A percentile compares a stretch with the other conserved stretches of the same genome.
Evolutionary conservation across 2,888 invertebrate species (phyloP).

Genomic region (Ernsta delagoae): DNA sequence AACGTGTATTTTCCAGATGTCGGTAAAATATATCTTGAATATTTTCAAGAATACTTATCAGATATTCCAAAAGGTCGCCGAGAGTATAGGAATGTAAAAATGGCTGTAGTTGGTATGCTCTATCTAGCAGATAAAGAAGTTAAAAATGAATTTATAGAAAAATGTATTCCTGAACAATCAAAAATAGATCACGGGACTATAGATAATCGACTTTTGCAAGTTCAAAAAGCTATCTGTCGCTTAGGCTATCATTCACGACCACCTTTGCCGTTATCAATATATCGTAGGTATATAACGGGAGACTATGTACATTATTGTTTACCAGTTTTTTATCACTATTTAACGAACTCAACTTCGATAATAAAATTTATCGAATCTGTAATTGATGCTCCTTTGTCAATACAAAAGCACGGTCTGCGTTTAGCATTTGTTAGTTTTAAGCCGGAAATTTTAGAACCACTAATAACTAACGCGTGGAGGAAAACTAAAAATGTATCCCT

Average conservation of each 20-base stretch:
- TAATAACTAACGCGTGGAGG: not conserved
- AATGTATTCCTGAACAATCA: constrained; percentile 51
- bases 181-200: constrained; percentile 54
- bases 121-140: constrained; percentile 5
- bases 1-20: not conserved
- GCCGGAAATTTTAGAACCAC: constrained; percentile 48
- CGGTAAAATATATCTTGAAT: not conserved
- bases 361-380: constrained; percentile 52
- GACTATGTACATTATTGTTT: constrained; percentile 59
- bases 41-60: not conserved
- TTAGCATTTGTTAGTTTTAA: constrained; percentile 59
- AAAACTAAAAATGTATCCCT: not conserved
- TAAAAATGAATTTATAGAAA: constrained; percentile 51
- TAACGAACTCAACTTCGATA: constrained; percentile 52
- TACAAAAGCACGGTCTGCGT: constrained; percentile 62
- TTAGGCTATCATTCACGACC: constrained; percentile 55
- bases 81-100: not conserved
- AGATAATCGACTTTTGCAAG: constrained; percentile 44
- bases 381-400: constrained; percentile 56
- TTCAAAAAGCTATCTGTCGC: constrained; percentile 59
- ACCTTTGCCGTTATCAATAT: constrained; percentile 52
- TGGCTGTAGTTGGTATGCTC: not conserved
- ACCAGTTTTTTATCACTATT: constrained; percentile 57
- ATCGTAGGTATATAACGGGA: constrained; percentile 56
- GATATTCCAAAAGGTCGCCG: not conserved